phyloP scores from a whole-genome alignment of 2,797 vertebrate species.

The Sebastiscus tertius region DNA sequence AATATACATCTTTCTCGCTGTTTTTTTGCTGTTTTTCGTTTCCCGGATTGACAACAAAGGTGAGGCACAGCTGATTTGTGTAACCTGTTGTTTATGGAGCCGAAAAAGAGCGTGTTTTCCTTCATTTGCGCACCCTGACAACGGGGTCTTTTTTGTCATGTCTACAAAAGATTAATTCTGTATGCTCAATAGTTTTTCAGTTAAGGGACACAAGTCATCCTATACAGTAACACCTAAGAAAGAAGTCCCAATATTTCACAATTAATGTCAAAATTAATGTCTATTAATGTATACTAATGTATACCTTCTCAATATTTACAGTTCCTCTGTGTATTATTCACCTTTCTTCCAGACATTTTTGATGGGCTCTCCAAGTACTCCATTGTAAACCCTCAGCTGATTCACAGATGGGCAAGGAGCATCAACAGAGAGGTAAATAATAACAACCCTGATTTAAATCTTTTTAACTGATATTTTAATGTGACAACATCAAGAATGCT shows the following conservation, averaged over 20 bases:
- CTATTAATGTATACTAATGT: too few species aligned
- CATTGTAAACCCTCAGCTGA: slow-evolving; percentile 73
- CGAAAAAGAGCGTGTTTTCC: not conserved
- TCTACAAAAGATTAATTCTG: not conserved
- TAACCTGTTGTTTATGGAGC: not conserved
- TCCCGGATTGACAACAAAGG: slow-evolving; percentile 48
- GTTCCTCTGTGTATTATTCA: not conserved
- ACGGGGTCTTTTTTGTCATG: too few species aligned
- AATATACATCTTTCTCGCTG: not conserved
- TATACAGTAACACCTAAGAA: not conserved
- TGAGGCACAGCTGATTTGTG: slow-evolving; percentile 30
- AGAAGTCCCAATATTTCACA: not conserved
- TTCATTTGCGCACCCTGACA: not conserved
- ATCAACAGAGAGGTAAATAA: slow-evolving; percentile 56
- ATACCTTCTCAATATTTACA: not conserved
- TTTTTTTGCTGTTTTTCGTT: slow-evolving; percentile 30
- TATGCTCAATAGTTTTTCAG: not conserved
- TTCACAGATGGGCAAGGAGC: slow-evolving; percentile 67
- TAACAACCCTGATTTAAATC: not conserved
- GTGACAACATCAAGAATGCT: not conserved
- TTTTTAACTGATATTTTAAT: not conserved
- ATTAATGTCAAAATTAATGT: not conserved
- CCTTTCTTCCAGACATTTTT: slow-evolving; percentile 30
- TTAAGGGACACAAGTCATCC: not conserved
- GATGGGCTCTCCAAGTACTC: slow-evolving; percentile 61